A percentile compares a stretch with the other conserved stretches of the same genome.
Conservation (phyloP, 37 sponge, comb jelly and placozoan genomes). For the Aplysina aerophoba region DNA sequence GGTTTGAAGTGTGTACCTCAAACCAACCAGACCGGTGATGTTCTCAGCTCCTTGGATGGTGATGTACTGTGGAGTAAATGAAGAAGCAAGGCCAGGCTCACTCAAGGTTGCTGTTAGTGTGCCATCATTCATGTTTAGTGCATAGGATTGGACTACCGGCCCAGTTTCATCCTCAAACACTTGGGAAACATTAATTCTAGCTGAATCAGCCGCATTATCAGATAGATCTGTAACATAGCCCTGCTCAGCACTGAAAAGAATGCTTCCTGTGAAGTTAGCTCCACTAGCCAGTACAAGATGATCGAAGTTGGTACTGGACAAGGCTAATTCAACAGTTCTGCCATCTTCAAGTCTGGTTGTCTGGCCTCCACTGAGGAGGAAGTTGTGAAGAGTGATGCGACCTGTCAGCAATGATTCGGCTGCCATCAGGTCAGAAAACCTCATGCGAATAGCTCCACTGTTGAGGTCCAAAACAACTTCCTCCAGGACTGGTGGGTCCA, state of each 20-base stretch:
- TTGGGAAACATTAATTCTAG: background rate
- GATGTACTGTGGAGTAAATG: constrained; percentile 58
- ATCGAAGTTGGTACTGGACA: constrained; percentile 65
- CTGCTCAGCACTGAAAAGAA: constrained; percentile 34
- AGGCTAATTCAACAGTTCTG: constrained; percentile 49
- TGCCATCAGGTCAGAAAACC: constrained; percentile 66
- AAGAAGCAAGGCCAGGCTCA: constrained; percentile 51
- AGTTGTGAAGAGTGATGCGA: constrained; percentile 54
- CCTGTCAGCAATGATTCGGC: constrained; percentile 58
- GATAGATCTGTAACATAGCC: constrained; percentile 66
- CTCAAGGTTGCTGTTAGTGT: constrained; percentile 52
- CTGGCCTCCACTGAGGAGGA: constrained; percentile 57
- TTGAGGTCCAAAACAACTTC: constrained; percentile 79
- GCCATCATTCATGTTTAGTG: constrained; percentile 72
- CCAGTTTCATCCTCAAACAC: constrained; percentile 59
- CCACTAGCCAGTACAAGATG: constrained; percentile 38
- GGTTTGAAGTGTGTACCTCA: background rate
- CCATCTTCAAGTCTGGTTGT: constrained; percentile 72
- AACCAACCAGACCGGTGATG: background rate
- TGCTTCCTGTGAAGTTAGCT: constrained; percentile 42
- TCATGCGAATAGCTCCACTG: constrained; percentile 58
- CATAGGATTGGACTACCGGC: constrained; percentile 53
- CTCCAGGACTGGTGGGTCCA: constrained; percentile 59
- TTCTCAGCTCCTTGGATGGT: constrained; percentile 63
- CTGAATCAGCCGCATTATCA: constrained; percentile 49